Evolutionary conservation across 2,888 invertebrate genomes (phyloP).

Genomic region (Gisinianus flammeolus): DNA sequence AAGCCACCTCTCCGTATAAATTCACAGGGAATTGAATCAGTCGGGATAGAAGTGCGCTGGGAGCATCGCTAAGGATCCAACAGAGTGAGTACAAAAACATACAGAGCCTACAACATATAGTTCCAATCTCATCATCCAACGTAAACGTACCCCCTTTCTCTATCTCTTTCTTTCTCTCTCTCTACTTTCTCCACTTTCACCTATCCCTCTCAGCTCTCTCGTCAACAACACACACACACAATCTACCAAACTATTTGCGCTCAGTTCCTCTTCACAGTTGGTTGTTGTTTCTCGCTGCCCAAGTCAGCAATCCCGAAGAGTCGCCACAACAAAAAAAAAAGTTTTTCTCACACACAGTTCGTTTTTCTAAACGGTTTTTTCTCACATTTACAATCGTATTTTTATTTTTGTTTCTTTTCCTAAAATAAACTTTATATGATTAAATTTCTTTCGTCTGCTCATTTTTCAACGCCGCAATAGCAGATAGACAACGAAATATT

Average conservation of each 20-base stretch:
- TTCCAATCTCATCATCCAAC: neutral
- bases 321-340: no score
- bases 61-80: neutral
- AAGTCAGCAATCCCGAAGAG: no score
- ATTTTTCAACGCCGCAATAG: no score
- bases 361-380: neutral
- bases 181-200: neutral
- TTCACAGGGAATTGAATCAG: conserved; percentile 23
- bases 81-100: neutral
- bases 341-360: neutral
- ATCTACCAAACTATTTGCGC: no score
- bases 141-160: neutral
- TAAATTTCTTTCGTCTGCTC: no score
- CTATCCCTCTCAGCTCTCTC: neutral
- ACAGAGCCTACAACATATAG: neutral
- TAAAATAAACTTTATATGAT: no score
- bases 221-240: no score
- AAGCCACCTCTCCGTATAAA: conserved; percentile 21
- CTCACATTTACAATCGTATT: no score
- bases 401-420: no score
- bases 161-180: neutral
- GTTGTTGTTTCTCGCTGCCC: no score
- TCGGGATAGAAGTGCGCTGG: conserved; percentile 27
- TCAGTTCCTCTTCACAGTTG: no score
- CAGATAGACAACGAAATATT: no score